A percentile compares a stretch with the other conserved stretches of the same genome.
Conservation (phyloP, 2,113 vertebrate species). For the Tympanuchus pallidicinctus region DNA sequence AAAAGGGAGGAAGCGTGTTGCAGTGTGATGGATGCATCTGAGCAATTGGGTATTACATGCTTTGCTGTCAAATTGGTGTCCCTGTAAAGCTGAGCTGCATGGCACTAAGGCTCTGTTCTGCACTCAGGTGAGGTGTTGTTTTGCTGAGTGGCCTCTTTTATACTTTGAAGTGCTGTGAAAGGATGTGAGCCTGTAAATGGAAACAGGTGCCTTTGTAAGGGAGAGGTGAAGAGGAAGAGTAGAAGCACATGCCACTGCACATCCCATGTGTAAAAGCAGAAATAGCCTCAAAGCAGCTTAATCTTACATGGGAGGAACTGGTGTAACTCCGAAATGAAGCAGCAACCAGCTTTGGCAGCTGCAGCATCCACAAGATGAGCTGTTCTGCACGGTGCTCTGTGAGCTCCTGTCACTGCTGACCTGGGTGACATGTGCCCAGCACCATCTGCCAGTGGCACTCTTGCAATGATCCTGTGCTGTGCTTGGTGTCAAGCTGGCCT, state of each 20-base stretch:
- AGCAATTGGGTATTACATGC: accelerated
- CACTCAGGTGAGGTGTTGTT: neutral
- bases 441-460: neutral
- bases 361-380: slow-evolving; percentile 4
- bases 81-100: neutral
- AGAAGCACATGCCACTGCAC: neutral
- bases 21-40: too few relatives aligned
- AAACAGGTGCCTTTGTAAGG: neutral
- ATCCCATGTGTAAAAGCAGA: slow-evolving; percentile 1
- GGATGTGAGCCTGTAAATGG: neutral
- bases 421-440: neutral
- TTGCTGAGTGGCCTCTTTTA: neutral
- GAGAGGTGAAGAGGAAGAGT: slow-evolving; percentile 41
- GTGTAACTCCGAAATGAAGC: slow-evolving; percentile 57
- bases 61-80: neutral
- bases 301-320: slow-evolving; percentile 49
- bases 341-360: slow-evolving; percentile 64
- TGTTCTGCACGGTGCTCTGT: slow-evolving; percentile 22
- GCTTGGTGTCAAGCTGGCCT: neutral
- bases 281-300: slow-evolving; percentile 44
- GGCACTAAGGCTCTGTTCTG: neutral
- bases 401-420: slow-evolving; percentile 8
- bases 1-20: neutral
- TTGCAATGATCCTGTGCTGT: neutral
- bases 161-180: neutral